These are phyloP conservation scores for Drosophila longiperda DNA, from an alignment of 2,888 invertebrate species.

Conservation along the genomic window DNA sequence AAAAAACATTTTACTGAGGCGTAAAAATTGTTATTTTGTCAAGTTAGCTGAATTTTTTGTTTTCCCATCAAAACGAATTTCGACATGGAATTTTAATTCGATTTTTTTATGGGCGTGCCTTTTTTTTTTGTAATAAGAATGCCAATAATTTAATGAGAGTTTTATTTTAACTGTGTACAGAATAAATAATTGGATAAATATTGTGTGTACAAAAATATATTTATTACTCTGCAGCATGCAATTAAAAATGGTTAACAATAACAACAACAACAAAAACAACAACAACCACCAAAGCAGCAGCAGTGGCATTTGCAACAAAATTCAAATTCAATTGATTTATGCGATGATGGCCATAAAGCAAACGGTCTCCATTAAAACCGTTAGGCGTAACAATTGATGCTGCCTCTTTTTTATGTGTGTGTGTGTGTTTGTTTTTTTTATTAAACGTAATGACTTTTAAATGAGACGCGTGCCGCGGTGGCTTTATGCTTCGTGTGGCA, in stretches of 20 bases:
- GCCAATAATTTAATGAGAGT: conserved; percentile 43
- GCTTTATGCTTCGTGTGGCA: conserved; percentile 27
- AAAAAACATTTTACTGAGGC: neutral
- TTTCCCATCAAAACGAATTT: neutral
- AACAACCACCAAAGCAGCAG: conserved; percentile 13
- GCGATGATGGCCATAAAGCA: conserved; percentile 58
- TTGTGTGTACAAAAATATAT: conserved; percentile 45
- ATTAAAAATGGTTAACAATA: conserved; percentile 53
- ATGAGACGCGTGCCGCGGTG: conserved; percentile 71
- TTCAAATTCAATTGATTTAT: conserved; percentile 73
- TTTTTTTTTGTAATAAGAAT: neutral
- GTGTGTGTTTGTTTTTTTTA: conserved; percentile 34
- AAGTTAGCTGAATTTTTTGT: neutral
- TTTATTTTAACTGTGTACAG: conserved; percentile 35
- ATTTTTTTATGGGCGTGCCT: neutral
- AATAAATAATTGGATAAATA: conserved; percentile 38
- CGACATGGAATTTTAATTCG: neutral
- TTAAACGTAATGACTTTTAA: conserved; percentile 76
- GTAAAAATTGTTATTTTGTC: neutral
- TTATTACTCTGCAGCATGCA: conserved; percentile 63
- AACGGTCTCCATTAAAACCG: conserved; percentile 50
- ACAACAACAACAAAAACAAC: conserved; percentile 24
- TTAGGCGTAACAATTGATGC: conserved; percentile 56
- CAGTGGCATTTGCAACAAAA: conserved; percentile 17
- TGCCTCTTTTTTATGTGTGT: conserved; percentile 11